Evolutionary conservation across 2,888 invertebrate species (phyloP), one percentile per base, ranked within the genome.

Genomic region (Nasonia oneida): DNA sequence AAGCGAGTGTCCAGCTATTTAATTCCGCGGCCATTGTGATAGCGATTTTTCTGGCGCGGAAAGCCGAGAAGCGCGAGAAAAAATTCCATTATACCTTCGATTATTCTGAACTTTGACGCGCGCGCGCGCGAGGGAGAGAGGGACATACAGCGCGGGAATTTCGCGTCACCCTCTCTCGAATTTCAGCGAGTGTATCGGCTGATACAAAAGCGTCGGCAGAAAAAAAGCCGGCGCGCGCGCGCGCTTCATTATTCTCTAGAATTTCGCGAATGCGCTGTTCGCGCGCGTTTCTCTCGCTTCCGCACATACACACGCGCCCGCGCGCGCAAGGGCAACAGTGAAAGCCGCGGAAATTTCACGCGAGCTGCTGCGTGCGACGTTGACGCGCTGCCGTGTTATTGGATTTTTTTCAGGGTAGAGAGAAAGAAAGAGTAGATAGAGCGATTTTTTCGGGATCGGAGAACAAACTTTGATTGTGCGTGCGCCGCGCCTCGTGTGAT

Each of bases 391-490:
- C 33, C 1, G 18, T 37, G 64, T 53, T 85, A 85, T 86, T 79
- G 85, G 67, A 75, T 86, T 85, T 85, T 78, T 23, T 50, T 39
- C 2, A 33, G 5, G 37, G 23, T 6, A 61, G 23, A 23, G 57
- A 23, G 18, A 61, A 8, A 61, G 57, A 23, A 23, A 23, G 53
- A 61, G 10, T 29, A 6, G n/a, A 61, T 2, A 33, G 67, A 33
- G 67, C 15, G 29, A 33, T 61, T 50, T 53, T 29, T 76, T 76
- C 12, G 61, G 47, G 37, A 50, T 18, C 12, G 64, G 71, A 37
- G 77, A 85, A 82, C 75, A 42, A 86, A 79, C 83, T 74, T 79
- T 61, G 75, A 83, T 83, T 76, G 70, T 73, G n/a, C 71, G 77
- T 29, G 37, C n/a, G 61, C 23, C n/a, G 61, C 23, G 50, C 61